Conservation (phyloP, 2,113 vertebrate species). For the Bambusicola thoracicus region DNA sequence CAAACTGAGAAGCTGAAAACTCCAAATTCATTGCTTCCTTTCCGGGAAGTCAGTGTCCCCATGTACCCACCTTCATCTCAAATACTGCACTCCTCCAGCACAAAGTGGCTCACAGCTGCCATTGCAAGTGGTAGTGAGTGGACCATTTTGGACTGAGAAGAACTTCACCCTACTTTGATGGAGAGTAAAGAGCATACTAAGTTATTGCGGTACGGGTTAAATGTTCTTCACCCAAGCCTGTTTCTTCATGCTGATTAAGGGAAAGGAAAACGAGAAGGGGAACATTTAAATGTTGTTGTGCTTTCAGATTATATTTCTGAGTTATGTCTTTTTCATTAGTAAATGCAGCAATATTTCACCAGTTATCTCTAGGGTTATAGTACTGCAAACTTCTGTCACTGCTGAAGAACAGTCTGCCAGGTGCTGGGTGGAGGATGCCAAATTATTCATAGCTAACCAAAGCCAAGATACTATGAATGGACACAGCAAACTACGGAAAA, state of each 20-base stretch:
- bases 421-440: neutral
- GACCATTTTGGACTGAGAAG: neutral
- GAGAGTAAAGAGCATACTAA: neutral
- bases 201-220: neutral
- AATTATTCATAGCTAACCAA: neutral
- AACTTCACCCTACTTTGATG: neutral
- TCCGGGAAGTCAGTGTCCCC: neutral
- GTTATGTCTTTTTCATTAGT: neutral
- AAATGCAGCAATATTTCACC: neutral
- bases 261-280: neutral
- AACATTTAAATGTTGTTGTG: neutral
- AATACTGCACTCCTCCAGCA: neutral
- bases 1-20: neutral
- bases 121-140: neutral
- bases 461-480: conserved; percentile 23
- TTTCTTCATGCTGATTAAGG: neutral
- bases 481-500: conserved; percentile 21
- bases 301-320: neutral
- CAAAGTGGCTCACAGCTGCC: neutral
- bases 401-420: neutral
- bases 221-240: neutral
- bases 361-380: neutral
- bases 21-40: neutral
- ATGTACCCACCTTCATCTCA: neutral
- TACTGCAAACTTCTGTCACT: neutral